Percentiles rank a stretch among this genome's conserved stretches.
Evolutionary conservation across 1,140 invertebrate genomes (phyloP).

Genomic region (Nasonia longicornis): DNA sequence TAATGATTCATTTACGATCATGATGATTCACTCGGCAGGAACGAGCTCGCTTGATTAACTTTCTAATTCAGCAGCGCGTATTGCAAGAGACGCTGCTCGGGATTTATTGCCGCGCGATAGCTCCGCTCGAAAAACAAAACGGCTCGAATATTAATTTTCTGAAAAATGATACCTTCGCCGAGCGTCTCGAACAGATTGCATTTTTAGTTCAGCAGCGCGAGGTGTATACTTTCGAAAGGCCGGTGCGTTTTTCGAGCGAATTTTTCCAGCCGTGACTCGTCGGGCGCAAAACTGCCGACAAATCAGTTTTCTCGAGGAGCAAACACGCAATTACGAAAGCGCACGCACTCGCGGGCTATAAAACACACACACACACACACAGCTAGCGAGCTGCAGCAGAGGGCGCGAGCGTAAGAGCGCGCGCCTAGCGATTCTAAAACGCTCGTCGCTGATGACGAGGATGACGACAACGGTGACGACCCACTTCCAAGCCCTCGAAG

Average conservation of each 20-base stretch:
- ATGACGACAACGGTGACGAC: neutral
- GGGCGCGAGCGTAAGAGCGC: neutral
- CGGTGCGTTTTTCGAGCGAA: too few species aligned
- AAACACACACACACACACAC: neutral
- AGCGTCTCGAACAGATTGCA: too few species aligned
- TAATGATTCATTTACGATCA: constrained; percentile 18
- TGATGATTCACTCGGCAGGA: constrained; percentile 19
- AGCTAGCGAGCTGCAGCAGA: neutral
- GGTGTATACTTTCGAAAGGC: too few species aligned
- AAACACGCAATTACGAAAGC: too few species aligned
- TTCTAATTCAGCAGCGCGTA: neutral
- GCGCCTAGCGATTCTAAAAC: neutral
- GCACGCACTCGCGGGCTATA: neutral
- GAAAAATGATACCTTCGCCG: too few species aligned
- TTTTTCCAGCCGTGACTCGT: too few species aligned
- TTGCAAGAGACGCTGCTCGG: neutral
- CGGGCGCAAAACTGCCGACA: too few species aligned
- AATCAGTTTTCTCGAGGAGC: too few species aligned
- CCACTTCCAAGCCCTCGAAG: neutral
- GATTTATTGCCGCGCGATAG: neutral
- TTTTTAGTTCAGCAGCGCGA: too few species aligned
- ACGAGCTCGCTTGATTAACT: neutral
- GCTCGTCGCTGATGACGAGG: neutral
- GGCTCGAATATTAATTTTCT: too few species aligned
- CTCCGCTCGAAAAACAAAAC: neutral